phyloP scores from a whole-genome alignment of 2,888 invertebrate genomes.

The Drosophila leonis region DNA sequence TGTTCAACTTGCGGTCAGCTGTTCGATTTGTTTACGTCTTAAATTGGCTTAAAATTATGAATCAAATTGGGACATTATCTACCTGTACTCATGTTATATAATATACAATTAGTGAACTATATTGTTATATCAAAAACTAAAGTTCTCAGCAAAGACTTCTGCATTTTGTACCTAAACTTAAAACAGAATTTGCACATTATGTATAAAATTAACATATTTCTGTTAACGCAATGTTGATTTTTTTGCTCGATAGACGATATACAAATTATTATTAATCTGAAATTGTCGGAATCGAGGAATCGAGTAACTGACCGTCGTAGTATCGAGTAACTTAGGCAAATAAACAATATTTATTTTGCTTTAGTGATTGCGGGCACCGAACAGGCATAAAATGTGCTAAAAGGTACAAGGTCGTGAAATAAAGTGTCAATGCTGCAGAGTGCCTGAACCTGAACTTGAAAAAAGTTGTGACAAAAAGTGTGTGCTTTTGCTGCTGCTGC shows the following conservation, averaged over 20 bases:
- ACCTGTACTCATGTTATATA: not conserved
- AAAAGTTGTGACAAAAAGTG: slow-evolving; percentile 27
- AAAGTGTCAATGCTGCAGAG: slow-evolving; percentile 35
- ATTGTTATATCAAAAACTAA: not conserved
- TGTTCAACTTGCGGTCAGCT: slow-evolving; percentile 20
- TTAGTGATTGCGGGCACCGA: slow-evolving; percentile 35
- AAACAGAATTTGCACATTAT: not conserved
- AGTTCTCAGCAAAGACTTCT: not conserved
- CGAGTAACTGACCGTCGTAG: slow-evolving; percentile 21
- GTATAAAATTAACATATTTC: slow-evolving; percentile 1
- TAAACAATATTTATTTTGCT: slow-evolving; percentile 49
- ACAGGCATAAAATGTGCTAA: slow-evolving; percentile 40
- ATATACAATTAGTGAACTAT: not conserved
- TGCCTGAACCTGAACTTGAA: slow-evolving; percentile 69
- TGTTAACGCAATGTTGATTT: slow-evolving; percentile 23
- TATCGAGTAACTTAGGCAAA: slow-evolving; percentile 40
- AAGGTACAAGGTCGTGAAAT: slow-evolving; percentile 45
- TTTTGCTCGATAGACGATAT: slow-evolving; percentile 10
- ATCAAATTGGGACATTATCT: not conserved
- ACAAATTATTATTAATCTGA: not conserved
- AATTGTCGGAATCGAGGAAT: slow-evolving; percentile 14
- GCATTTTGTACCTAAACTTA: not conserved
- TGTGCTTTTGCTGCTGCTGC: slow-evolving; percentile 28
- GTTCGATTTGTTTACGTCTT: slow-evolving; percentile 1
- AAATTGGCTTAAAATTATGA: slow-evolving; percentile 1